Evolutionary conservation across 30 jellyfish, hydroid and myxozoan genomes (phyloP), one percentile per base, ranked within the genome.

Genomic region (Morbakka virulenta): DNA sequence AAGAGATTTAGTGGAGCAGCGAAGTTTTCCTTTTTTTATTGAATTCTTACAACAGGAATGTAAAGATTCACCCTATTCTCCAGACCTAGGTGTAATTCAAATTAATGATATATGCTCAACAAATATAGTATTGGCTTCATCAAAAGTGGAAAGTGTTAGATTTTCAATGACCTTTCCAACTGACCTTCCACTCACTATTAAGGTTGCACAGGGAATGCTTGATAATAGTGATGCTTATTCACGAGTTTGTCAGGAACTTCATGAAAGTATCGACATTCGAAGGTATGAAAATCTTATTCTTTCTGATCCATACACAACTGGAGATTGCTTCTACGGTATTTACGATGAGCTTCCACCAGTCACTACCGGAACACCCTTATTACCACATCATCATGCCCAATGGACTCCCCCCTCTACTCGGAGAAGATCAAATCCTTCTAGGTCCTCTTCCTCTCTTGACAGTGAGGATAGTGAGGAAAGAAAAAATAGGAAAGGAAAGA

Each of bases 131-230:
- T 77, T 53, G 29, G 88, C 97, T 3, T 81, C 97, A 17, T 52
- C 93, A 13, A 80, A 61, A 22, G 71, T 82, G 13, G 95, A 76
- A 9, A 93, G 95, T 3, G 67, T 35, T 14, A 82, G 92, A 72
- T 78, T 74, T 32, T 95, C 97, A 4, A 81, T 89, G 62, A 72
- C 95, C 2, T 89, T 89, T 35, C 82, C 97, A 34, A 88, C 92
- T 33, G 93, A 84, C 27, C 66, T 89, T 48, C 97, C 97, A 0
- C 88, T 89, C 47, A 89, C 95, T 0, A 70, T 89, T 17, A 85
- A 81, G 35, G 80, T 82, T 27, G 91, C 97, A 48, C 50, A 79
- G 26, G 95, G 92, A 49, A 32, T 62, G 69, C 29, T 74, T 27
- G 88, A 76, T 33, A 62, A 33, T 29, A 75, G 75, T 20, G 79